A percentile compares a stretch with the other conserved stretches of the same genome.
phyloP scores from a whole-genome alignment of 2,113 vertebrate genomes.

The Burhinus bistriatus region DNA sequence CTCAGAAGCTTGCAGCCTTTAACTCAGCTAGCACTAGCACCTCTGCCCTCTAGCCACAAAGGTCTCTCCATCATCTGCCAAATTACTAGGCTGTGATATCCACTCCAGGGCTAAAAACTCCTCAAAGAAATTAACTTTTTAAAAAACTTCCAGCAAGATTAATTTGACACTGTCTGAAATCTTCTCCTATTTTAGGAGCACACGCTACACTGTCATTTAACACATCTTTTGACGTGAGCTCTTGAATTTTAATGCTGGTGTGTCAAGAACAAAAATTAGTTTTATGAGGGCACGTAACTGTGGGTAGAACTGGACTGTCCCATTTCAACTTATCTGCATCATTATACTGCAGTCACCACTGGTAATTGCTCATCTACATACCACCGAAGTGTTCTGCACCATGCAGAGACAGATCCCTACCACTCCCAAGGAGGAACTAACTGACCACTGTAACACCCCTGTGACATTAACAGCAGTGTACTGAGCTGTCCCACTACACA shows the following conservation, averaged over 20 bases:
- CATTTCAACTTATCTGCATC: background rate
- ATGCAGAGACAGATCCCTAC: background rate
- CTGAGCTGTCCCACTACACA: background rate
- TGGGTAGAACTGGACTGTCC: background rate
- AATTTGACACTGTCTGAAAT: conserved; percentile 46
- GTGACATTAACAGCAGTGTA: background rate
- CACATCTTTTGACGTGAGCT: conserved; percentile 31
- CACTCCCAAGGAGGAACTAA: background rate
- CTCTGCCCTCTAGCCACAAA: background rate
- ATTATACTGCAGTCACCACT: background rate
- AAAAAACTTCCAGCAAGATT: conserved; percentile 38
- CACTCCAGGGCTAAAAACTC: conserved; percentile 44
- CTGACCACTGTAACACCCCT: background rate
- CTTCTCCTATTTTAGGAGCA: conserved; percentile 57
- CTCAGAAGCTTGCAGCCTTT: background rate
- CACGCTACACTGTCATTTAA: conserved; percentile 27
- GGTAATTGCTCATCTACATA: background rate
- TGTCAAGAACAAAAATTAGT: conserved; percentile 28
- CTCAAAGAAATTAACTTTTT: conserved; percentile 22
- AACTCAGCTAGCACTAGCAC: background rate
- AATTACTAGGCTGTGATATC: background rate
- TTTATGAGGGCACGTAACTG: background rate
- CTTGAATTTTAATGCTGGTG: conserved; percentile 61
- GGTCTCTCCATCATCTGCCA: conserved; percentile 36
- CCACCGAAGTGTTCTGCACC: background rate